Evolutionary conservation across 2,113 vertebrate species (phyloP).

Genomic region (Peromyscus polionotus): DNA sequence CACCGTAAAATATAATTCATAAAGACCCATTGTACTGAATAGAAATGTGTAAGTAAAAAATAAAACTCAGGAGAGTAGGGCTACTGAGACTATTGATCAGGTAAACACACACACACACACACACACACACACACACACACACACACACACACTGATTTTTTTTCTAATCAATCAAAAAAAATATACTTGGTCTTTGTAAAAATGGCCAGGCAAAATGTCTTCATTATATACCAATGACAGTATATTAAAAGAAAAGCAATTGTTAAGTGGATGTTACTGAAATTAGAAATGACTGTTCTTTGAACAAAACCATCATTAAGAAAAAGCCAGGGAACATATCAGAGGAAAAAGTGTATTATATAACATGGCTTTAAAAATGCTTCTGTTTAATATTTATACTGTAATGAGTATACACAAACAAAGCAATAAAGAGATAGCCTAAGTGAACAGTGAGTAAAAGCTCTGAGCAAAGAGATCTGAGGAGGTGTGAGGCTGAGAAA

Average conservation of each 20-base stretch:
- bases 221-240: background rate
- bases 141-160: background rate
- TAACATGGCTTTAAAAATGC: background rate
- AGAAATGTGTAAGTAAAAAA: background rate
- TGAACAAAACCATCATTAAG: background rate
- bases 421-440: background rate
- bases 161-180: background rate
- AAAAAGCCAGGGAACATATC: background rate
- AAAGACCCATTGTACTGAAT: too few species aligned
- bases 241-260: background rate
- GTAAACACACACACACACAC: background rate
- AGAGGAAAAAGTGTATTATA: background rate
- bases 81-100: background rate
- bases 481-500: background rate
- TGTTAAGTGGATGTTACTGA: background rate
- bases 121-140: background rate
- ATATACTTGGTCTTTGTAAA: background rate
- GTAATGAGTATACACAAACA: background rate
- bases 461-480: background rate
- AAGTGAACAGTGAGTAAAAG: background rate
- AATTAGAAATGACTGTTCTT: background rate
- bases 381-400: background rate
- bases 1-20: background rate
- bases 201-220: background rate
- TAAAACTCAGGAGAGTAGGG: too few species aligned